Conservation (phyloP, 1,140 invertebrate genomes). For the Cydia splendana region DNA sequence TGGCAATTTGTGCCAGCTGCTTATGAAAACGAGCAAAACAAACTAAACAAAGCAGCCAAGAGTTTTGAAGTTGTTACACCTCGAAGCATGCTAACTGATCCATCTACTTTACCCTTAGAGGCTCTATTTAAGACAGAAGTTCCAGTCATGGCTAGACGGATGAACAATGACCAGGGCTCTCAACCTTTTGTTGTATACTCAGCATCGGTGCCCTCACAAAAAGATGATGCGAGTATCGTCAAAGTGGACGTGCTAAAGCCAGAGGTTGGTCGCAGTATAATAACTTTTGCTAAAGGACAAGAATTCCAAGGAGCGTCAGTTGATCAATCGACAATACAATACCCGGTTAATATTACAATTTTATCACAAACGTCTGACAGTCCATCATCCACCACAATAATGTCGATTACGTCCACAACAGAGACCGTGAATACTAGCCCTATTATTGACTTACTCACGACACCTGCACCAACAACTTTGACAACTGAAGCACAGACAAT, state of each 20-base stretch:
- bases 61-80: constrained; percentile 66
- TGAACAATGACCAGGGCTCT: constrained; percentile 49
- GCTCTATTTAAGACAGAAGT: constrained; percentile 81
- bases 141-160: constrained; percentile 53
- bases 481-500: constrained; percentile 43
- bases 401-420: constrained; percentile 37
- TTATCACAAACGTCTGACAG: constrained; percentile 47
- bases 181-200: constrained; percentile 78
- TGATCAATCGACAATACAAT: constrained; percentile 51
- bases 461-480: constrained; percentile 44
- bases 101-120: constrained; percentile 83
- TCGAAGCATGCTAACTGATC: constrained; percentile 71
- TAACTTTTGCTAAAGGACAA: constrained; percentile 68
- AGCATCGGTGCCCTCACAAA: constrained; percentile 54
- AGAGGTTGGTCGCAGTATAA: constrained; percentile 56
- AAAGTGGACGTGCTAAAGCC: constrained; percentile 64
- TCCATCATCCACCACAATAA: constrained; percentile 33
- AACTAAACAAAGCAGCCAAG: constrained; percentile 52
- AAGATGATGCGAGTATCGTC: constrained; percentile 62
- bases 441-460: constrained; percentile 59
- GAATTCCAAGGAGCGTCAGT: constrained; percentile 63
- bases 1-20: constrained; percentile 77
- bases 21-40: constrained; percentile 68
- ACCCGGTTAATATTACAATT: constrained; percentile 63
- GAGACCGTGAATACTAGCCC: constrained; percentile 53